Evolutionary conservation across 2,113 vertebrate genomes (phyloP).

Genomic region (Forbesichthys agassizii): DNA sequence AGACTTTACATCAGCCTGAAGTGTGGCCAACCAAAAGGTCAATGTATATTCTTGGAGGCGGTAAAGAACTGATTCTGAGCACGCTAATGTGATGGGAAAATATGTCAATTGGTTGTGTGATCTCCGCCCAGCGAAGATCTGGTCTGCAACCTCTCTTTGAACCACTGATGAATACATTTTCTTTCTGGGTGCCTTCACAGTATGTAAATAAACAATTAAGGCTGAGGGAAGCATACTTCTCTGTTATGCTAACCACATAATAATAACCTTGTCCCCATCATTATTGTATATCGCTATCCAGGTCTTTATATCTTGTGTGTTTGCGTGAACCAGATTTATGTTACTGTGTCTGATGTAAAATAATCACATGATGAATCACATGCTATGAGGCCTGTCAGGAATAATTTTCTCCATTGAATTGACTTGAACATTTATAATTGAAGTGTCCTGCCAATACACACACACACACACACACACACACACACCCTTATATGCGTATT

Average conservation of each 20-base stretch:
- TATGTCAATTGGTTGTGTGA: slow-evolving; percentile 29
- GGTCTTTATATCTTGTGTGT: not conserved
- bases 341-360: not conserved
- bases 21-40: not conserved
- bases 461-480: too few relatives aligned
- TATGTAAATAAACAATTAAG: slow-evolving; percentile 55
- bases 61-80: slow-evolving; percentile 12
- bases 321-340: not conserved
- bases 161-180: slow-evolving; percentile 27
- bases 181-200: slow-evolving; percentile 19
- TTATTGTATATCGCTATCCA: not conserved
- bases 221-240: slow-evolving; percentile 16
- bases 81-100: slow-evolving; percentile 33
- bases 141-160: slow-evolving; percentile 43
- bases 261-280: not conserved
- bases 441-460: not conserved
- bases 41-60: slow-evolving; percentile 16
- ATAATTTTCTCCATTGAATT: not conserved
- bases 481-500: not conserved
- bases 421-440: not conserved
- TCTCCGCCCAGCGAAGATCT: slow-evolving; percentile 43
- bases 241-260: not conserved
- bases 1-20: too few relatives aligned
- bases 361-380: not conserved
- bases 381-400: not conserved